phyloP scores from a whole-genome alignment of 2,113 vertebrate species.

The Sisor rabdophorus region DNA sequence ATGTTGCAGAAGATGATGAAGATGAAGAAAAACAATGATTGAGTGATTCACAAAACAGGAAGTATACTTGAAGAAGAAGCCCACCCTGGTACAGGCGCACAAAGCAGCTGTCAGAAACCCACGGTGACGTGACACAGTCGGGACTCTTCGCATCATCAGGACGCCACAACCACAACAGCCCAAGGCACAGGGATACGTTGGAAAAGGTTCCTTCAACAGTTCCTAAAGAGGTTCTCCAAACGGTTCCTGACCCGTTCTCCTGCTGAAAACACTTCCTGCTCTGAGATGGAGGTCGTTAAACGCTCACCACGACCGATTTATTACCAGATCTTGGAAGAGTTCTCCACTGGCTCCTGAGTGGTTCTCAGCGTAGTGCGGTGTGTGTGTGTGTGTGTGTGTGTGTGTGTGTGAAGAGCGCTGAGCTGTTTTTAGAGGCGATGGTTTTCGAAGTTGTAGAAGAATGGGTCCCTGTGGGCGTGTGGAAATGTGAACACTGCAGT shows the following conservation, averaged over 20 bases:
- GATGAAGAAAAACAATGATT: no score
- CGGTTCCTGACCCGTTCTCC: no score
- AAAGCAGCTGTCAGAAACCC: slow-evolving; percentile 4
- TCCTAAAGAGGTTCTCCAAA: not conserved
- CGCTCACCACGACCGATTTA: no score
- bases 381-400: not conserved
- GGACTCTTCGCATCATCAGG: not conserved
- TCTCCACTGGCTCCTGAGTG: no score
- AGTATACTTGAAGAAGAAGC: not conserved
- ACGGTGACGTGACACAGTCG: not conserved
- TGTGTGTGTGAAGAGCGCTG: not conserved
- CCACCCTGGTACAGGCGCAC: not conserved
- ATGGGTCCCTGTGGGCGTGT: not conserved
- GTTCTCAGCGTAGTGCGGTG: not conserved
- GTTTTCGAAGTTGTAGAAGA: not conserved
- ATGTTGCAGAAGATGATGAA: no score
- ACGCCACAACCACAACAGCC: not conserved
- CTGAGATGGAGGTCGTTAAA: no score
- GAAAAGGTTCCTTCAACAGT: not conserved
- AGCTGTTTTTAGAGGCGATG: not conserved
- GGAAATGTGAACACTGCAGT: not conserved
- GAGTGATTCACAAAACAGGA: not conserved
- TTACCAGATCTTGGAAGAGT: no score
- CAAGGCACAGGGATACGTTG: not conserved
- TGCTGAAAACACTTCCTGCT: no score